Evolutionary conservation across 1,140 invertebrate genomes (phyloP).

Genomic region (Lucilia sericata): DNA sequence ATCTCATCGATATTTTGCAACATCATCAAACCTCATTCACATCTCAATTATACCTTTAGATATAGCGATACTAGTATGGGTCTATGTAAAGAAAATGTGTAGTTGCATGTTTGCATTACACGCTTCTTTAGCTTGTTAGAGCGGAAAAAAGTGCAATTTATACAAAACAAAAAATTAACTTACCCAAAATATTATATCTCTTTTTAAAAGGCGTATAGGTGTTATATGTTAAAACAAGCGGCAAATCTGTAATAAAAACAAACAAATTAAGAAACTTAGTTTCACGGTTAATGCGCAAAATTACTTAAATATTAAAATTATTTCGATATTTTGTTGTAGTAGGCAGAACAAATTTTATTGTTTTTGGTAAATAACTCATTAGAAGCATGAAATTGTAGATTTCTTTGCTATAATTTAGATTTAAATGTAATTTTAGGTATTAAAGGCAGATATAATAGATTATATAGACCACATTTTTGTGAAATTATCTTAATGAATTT

Average conservation of each 20-base stretch:
- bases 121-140: constrained; percentile 11
- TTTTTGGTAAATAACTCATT: constrained; percentile 30
- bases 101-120: constrained; percentile 25
- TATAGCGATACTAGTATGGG: not conserved
- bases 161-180: not conserved
- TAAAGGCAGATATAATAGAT: no score
- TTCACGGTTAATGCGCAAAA: constrained; percentile 22
- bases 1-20: constrained; percentile 28
- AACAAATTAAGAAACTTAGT: not conserved
- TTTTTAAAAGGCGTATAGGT: constrained; percentile 35
- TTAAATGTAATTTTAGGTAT: no score
- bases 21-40: constrained; percentile 39
- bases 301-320: not conserved
- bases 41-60: constrained; percentile 27
- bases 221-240: constrained; percentile 26
- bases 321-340: not conserved
- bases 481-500: no score
- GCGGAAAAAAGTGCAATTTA: not conserved
- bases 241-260: constrained; percentile 33
- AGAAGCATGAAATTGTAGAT: constrained; percentile 30
- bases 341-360: constrained; percentile 17
- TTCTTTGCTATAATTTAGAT: not conserved
- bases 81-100: not conserved
- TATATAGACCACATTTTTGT: no score
- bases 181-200: not conserved